A percentile compares a stretch with the other conserved stretches of the same genome.
Evolutionary conservation across 2,888 invertebrate species (phyloP).

Genomic region (Tanaodytes sp.): DNA sequence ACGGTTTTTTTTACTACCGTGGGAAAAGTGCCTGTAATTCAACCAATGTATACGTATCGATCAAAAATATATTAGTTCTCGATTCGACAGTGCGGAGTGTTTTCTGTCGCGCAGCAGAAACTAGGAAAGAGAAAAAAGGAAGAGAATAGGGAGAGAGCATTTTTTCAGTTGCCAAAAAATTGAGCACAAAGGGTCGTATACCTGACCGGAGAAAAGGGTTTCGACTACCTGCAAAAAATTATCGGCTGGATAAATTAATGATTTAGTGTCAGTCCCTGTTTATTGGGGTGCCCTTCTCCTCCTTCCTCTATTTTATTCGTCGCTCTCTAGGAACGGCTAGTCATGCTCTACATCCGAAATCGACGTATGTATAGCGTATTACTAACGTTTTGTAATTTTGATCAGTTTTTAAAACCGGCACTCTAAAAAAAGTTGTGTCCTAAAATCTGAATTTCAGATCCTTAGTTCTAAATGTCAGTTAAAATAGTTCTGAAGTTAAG

Average conservation of each 20-base stretch:
- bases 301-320: constrained; percentile 12
- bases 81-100: constrained; percentile 73
- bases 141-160: constrained; percentile 51
- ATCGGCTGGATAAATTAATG: constrained; percentile 69
- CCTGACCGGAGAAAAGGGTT: constrained; percentile 67
- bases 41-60: constrained; percentile 65
- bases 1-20: constrained; percentile 68
- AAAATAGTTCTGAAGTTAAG: too few relatives aligned
- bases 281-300: constrained; percentile 57
- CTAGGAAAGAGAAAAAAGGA: constrained; percentile 40
- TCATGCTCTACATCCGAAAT: constrained; percentile 51
- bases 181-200: constrained; percentile 63
- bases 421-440: too few relatives aligned
- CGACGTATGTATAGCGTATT: constrained; percentile 35
- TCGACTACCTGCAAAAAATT: constrained; percentile 65
- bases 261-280: constrained; percentile 71
- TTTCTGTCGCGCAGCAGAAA: constrained; percentile 64
- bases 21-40: constrained; percentile 67
- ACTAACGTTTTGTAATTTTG: too few relatives aligned
- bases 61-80: constrained; percentile 73
- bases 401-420: too few relatives aligned
- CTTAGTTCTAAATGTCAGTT: too few relatives aligned
- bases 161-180: constrained; percentile 54
- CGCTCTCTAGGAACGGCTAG: constrained; percentile 28
- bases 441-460: too few relatives aligned